A percentile compares a stretch with the other conserved stretches of the same genome.
Conservation (phyloP, 1,140 invertebrate species). For the Penaeus japonicus region DNA sequence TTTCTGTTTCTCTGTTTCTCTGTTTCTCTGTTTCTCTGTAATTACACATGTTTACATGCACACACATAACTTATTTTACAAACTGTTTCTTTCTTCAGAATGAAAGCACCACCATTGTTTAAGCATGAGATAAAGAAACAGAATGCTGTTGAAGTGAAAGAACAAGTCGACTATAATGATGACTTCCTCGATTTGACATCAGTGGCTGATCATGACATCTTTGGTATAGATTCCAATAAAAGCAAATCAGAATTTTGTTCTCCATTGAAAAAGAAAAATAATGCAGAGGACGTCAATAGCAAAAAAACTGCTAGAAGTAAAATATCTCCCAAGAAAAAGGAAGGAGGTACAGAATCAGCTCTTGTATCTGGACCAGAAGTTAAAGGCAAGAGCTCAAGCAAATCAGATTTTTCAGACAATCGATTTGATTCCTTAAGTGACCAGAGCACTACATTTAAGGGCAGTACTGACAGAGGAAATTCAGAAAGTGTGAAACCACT, state of each 20-base stretch:
- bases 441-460: neutral
- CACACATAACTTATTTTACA: too few relatives aligned
- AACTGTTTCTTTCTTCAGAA: neutral
- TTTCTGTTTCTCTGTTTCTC: too few relatives aligned
- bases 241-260: neutral
- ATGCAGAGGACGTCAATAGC: neutral
- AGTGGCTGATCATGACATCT: neutral
- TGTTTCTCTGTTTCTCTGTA: neutral
- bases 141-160: neutral
- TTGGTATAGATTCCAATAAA: neutral
- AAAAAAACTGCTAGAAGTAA: neutral
- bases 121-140: neutral
- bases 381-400: neutral
- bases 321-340: neutral
- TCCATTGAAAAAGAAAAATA: neutral
- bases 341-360: neutral
- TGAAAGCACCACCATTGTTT: neutral
- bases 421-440: too few relatives aligned
- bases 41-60: neutral
- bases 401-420: neutral
- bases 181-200: conserved; percentile 11
- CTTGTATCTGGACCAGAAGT: neutral
- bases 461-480: neutral
- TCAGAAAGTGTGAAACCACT: neutral
- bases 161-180: conserved; percentile 14